Percentiles rank a stretch among this genome's conserved stretches.
These are phyloP conservation scores for Tillus elongatus DNA, from an alignment of 2,888 invertebrate genomes.

Conservation along the genomic window DNA sequence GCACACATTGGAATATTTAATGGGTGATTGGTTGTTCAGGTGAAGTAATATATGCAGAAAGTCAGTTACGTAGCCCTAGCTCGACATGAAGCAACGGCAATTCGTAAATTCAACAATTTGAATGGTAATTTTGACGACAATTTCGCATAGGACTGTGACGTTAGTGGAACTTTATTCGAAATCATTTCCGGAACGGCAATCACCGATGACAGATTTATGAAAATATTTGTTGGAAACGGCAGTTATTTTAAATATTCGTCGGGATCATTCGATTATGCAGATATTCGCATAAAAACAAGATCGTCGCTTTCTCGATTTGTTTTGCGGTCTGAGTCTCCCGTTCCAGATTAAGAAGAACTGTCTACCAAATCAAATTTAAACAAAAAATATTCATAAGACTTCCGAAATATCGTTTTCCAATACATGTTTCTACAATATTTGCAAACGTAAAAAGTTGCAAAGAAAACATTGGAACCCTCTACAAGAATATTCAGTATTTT, in stretches of 20 bases:
- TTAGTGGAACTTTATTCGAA: slow-evolving; percentile 27
- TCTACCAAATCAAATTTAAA: background rate
- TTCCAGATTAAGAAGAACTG: background rate
- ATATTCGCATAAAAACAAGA: slow-evolving; percentile 36
- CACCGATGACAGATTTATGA: slow-evolving; percentile 45
- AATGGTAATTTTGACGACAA: slow-evolving; percentile 2
- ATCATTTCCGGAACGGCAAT: slow-evolving; percentile 38
- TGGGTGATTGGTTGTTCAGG: too few species aligned
- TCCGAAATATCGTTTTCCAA: slow-evolving; percentile 1
- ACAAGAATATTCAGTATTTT: too few species aligned
- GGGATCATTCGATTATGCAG: slow-evolving; percentile 44
- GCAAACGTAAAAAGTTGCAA: too few species aligned
- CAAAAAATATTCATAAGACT: slow-evolving; percentile 1
- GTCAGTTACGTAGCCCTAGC: background rate
- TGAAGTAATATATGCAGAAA: too few species aligned
- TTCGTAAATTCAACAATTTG: slow-evolving; percentile 6
- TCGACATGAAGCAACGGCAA: slow-evolving; percentile 9
- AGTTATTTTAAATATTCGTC: slow-evolving; percentile 44
- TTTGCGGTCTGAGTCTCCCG: slow-evolving; percentile 16
- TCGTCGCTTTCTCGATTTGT: slow-evolving; percentile 25
- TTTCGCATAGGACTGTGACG: slow-evolving; percentile 17
- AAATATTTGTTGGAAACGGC: slow-evolving; percentile 43
- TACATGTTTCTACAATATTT: too few species aligned
- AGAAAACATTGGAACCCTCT: too few species aligned
- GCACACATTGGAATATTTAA: too few species aligned